Evolutionary conservation across 2,113 vertebrate genomes (phyloP).

Genomic region (Odontesthes bonariensis): DNA sequence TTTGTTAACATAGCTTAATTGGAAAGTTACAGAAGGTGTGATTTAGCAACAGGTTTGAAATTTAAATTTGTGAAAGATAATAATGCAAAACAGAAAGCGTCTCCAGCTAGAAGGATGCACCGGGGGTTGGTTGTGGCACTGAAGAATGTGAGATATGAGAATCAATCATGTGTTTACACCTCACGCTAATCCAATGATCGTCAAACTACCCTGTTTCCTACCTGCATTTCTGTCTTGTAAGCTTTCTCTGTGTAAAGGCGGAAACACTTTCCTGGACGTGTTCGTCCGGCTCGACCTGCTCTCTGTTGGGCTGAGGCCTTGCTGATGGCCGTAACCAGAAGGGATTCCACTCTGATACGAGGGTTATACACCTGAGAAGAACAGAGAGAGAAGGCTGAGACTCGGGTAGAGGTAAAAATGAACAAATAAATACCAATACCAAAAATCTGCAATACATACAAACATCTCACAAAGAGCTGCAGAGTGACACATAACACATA

Average conservation of each 20-base stretch:
- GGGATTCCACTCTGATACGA: conserved; percentile 94
- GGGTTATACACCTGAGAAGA: conserved; percentile 92
- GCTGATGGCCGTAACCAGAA: conserved; percentile 95
- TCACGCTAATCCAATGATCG: conserved; percentile 5
- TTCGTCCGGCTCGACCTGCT: conserved; percentile 94
- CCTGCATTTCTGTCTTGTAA: conserved; percentile 99
- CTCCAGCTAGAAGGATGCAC: conserved; percentile 40
- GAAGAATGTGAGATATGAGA: conserved; percentile 21
- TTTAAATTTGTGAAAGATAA: conserved; percentile 37
- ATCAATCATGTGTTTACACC: conserved; percentile 28
- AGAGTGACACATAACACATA: conserved; percentile 28
- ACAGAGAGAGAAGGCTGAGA: not conserved
- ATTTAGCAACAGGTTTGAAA: conserved; percentile 29
- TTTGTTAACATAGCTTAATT: conserved; percentile 36
- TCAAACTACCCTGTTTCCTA: conserved; percentile 52
- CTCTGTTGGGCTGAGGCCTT: conserved; percentile 97
- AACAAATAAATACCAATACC: not conserved
- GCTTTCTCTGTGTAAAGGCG: conserved; percentile 97
- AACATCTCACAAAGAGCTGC: conserved; percentile 21
- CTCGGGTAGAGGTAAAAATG: too few relatives aligned
- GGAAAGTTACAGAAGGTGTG: conserved; percentile 27
- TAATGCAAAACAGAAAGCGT: conserved; percentile 43
- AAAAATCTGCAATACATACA: conserved; percentile 21
- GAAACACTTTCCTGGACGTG: conserved; percentile 95
- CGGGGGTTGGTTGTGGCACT: conserved; percentile 17